A percentile compares a stretch with the other conserved stretches of the same genome.
These are phyloP conservation scores for Drosophila hydei DNA, from an alignment of 1,140 invertebrate species.

Conservation along the genomic window DNA sequence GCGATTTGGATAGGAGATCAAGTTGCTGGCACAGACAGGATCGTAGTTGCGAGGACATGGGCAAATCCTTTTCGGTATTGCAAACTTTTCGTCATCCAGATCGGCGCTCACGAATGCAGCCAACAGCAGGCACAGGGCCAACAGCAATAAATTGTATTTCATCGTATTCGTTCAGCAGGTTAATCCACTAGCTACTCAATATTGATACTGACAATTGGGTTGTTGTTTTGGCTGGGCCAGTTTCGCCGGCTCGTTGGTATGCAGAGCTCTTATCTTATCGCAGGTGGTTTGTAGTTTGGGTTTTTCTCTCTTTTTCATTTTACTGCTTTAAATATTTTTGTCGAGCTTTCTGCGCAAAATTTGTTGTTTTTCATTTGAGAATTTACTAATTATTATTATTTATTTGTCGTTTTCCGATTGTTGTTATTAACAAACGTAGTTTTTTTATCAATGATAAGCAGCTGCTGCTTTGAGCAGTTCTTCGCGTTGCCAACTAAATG, in stretches of 20 bases:
- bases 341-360: not conserved
- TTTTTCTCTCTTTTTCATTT: not conserved
- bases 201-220: conserved; percentile 42
- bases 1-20: conserved; percentile 84
- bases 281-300: not conserved
- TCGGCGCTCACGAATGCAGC: conserved; percentile 30
- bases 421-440: not conserved
- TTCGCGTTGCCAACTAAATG: conserved; percentile 18
- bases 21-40: conserved; percentile 85
- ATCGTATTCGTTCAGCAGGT: conserved; percentile 40
- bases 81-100: not conserved
- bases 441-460: not conserved
- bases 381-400: not conserved
- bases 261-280: conserved; percentile 61
- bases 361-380: not conserved
- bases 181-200: conserved; percentile 63
- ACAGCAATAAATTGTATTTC: conserved; percentile 53
- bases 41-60: conserved; percentile 84
- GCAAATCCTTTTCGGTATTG: conserved; percentile 56
- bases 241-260: conserved; percentile 20
- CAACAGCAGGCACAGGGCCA: conserved; percentile 62
- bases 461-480: not conserved
- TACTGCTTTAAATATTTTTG: not conserved
- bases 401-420: not conserved
- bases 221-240: conserved; percentile 24